Base-by-base conservation (phyloP, 2,113 vertebrate genomes). In the Panurus biarmicus region DNA sequence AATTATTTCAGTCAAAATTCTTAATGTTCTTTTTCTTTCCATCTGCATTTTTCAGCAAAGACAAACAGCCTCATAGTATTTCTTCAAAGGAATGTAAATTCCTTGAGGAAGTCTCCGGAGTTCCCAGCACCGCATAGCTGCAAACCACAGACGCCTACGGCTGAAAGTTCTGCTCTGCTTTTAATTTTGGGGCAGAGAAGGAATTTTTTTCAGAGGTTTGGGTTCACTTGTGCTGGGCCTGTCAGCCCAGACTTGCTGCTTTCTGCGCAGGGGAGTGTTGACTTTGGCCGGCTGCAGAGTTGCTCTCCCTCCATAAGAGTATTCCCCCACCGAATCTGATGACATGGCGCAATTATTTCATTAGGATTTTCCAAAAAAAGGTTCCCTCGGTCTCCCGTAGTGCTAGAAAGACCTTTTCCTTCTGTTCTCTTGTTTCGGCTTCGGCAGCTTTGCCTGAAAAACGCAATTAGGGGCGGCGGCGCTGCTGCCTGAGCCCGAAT, bases 41-140 rank as follows among this genome's bases (percentile, higher is more conserved):
- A 69, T 92, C 54, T 89, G 81, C 93, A 56, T 90, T 94, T 94
- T 94, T 90, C 94, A 91, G 69, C 94, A 13, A 92, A 96, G 95
- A 96, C 89, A 85, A 89, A 83, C 92, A 96, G 93, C 93, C 89
- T 93, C 93, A 96, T 96, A 94, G 94, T 88, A 93, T 90, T 95
- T 96, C 97, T 98, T 97, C 95, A 96, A 97, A 97, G 94, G 95
- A 96, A 90, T 91, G 93, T 94, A 92, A 96, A 95, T 97, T 96
- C 95, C 96, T 97, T 92, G 87, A 92, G 97, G 95, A 91, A 97
- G 95, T 71, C 89, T 95, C 94, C 84, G 83, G 94, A 96, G 96
- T 94, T 97, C 96, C 96, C 95, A 88, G 88, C 90, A 87, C 95
- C 2, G 14, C 96, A 89, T 85, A 96, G 88, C 95, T 96, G 93